Evolutionary conservation across 2,113 vertebrate genomes (phyloP).

Genomic region (Callithrix jacchus): DNA sequence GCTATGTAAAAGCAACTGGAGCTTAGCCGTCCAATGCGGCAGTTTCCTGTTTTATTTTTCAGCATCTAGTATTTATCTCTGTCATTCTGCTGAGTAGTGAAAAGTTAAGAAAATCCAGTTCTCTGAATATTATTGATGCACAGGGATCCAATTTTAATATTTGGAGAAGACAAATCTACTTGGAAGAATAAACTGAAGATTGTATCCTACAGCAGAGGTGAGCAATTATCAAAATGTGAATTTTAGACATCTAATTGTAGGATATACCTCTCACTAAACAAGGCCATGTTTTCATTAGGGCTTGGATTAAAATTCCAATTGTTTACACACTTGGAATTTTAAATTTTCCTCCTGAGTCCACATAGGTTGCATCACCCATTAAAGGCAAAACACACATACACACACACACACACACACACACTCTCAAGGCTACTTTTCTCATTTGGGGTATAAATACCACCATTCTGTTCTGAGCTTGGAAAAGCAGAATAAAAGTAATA

Average conservation of each 20-base stretch:
- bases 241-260: slow-evolving; percentile 10
- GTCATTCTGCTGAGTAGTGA: slow-evolving; percentile 36
- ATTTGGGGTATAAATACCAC: neutral
- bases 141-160: slow-evolving; percentile 55
- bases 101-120: slow-evolving; percentile 55
- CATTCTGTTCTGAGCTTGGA: neutral
- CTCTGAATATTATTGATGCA: slow-evolving; percentile 41
- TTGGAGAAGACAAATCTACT: slow-evolving; percentile 37
- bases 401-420: neutral
- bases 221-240: slow-evolving; percentile 50
- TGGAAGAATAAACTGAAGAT: slow-evolving; percentile 54
- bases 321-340: neutral
- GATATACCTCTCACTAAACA: slow-evolving; percentile 10
- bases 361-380: neutral
- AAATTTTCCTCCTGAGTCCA: neutral
- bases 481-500: neutral
- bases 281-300: neutral
- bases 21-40: neutral
- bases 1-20: slow-evolving; percentile 54
- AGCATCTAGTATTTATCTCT: slow-evolving; percentile 46
- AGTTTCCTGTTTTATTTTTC: slow-evolving; percentile 57
- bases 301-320: neutral
- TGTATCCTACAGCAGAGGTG: neutral
- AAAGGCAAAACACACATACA: neutral
- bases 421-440: neutral